These are phyloP conservation scores for Peromyscus maniculatus DNA, from an alignment of 2,113 vertebrate species.

Conservation along the genomic window DNA sequence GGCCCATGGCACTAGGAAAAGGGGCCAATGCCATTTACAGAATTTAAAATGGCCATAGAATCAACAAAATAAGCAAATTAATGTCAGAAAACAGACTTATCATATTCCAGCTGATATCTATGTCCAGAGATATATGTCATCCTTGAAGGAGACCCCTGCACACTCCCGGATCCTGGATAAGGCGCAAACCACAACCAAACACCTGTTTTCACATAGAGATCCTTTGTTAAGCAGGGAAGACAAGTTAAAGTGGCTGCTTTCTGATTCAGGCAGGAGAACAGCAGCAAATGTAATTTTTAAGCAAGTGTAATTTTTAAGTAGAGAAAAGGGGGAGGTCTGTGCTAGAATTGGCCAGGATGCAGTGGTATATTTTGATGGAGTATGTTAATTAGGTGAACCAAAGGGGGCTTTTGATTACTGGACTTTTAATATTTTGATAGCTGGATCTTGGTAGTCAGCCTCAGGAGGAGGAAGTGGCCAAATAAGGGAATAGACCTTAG, in stretches of 20 bases:
- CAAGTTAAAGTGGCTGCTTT: background rate
- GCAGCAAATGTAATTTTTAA: background rate
- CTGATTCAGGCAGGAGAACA: background rate
- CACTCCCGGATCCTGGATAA: background rate
- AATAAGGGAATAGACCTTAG: background rate
- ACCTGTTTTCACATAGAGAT: background rate
- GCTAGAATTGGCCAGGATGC: background rate
- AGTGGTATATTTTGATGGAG: background rate
- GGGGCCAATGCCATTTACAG: background rate
- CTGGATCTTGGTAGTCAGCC: background rate
- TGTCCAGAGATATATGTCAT: background rate
- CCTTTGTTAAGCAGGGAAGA: background rate
- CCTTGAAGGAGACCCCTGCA: background rate
- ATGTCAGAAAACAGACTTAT: background rate
- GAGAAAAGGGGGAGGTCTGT: background rate
- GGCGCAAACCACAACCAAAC: background rate
- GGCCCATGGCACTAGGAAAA: background rate
- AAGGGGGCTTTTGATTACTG: background rate
- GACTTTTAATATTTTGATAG: background rate
- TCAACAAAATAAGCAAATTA: background rate
- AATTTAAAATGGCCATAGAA: constrained; percentile 16
- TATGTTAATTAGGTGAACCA: background rate
- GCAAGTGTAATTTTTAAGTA: background rate
- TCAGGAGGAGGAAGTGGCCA: background rate
- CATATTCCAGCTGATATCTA: background rate